Percentiles rank a stretch among this genome's conserved stretches.
Conservation (phyloP, 2,113 vertebrate genomes). For the Mobula birostris region DNA sequence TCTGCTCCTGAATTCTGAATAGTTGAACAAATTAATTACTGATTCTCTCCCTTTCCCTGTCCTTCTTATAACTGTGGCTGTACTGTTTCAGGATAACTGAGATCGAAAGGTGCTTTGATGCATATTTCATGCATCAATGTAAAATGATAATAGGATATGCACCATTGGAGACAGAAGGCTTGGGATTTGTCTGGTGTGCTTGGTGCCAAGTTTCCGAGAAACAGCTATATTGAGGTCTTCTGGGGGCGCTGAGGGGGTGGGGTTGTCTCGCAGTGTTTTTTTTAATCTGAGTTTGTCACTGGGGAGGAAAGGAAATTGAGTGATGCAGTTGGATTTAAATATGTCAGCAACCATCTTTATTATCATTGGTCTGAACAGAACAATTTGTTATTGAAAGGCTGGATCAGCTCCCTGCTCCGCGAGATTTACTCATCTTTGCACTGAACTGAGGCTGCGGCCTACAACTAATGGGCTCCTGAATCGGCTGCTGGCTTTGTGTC, state of each 20-base stretch:
- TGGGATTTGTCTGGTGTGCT: not conserved
- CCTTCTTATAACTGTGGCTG: not conserved
- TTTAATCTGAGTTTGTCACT: not conserved
- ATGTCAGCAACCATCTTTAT: not conserved
- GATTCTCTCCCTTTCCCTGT: not conserved
- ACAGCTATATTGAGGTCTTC: not conserved
- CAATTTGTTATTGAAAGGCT: no score
- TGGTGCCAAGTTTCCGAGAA: not conserved
- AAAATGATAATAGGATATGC: not conserved
- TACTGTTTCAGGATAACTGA: not conserved
- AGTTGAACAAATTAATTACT: not conserved
- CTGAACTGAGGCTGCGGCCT: no score
- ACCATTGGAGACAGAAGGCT: not conserved
- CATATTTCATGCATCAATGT: not conserved
- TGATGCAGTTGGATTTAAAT: not conserved
- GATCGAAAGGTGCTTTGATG: not conserved
- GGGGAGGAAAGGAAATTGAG: not conserved
- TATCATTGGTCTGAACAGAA: not conserved
- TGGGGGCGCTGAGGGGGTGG: not conserved
- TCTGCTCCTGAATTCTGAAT: not conserved
- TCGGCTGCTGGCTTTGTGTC: no score
- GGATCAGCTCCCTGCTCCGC: no score
- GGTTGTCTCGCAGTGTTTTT: not conserved
- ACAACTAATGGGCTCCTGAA: no score
- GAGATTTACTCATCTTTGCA: no score